Conservation (phyloP, 1,140 invertebrate species). For the Batillaria attramentaria region DNA sequence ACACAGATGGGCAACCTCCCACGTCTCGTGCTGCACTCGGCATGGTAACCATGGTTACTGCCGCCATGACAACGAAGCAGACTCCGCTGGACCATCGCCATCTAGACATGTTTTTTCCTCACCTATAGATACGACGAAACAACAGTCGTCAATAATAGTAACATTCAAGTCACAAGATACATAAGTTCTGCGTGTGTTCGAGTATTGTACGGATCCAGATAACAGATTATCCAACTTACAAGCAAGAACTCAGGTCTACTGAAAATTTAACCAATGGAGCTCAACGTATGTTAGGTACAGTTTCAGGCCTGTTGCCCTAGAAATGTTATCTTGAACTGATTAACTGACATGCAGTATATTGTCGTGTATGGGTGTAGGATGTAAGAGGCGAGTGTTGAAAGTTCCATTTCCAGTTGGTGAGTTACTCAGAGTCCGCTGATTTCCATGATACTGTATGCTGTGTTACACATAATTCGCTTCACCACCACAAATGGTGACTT, state of each 20-base stretch:
- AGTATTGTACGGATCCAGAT: background rate
- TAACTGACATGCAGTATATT: no score
- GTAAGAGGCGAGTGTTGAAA: no score
- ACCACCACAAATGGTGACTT: background rate
- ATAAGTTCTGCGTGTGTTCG: no score
- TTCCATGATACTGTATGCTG: background rate
- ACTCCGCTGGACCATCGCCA: conserved; percentile 12
- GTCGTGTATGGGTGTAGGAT: no score
- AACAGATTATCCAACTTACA: background rate
- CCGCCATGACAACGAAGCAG: background rate
- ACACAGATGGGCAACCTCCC: conserved; percentile 35
- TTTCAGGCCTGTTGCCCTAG: no score
- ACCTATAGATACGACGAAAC: no score
- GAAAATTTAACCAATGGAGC: background rate
- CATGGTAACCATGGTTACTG: conserved; percentile 16
- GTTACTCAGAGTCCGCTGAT: no score
- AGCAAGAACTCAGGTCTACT: background rate
- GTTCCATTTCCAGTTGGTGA: no score
- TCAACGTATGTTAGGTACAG: no score
- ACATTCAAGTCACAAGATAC: no score
- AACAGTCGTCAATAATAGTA: background rate
- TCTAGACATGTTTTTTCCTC: conserved; percentile 28
- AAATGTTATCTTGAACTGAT: no score
- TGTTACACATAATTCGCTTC: background rate
- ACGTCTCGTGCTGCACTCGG: background rate